Conservation (phyloP, 2,888 invertebrate genomes). For the Dynastes tityus region DNA sequence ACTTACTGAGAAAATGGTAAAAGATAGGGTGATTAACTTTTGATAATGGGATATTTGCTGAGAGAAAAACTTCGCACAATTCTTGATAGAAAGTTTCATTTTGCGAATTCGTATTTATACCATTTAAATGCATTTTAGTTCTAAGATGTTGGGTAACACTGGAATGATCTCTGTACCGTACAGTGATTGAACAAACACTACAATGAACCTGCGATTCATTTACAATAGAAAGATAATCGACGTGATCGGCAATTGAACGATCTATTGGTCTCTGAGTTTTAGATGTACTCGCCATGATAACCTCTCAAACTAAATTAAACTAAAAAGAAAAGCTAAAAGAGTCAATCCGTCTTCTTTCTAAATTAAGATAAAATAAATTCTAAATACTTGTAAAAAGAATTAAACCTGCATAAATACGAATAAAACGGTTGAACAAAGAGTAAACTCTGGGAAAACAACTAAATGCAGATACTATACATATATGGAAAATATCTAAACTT, state of each 20-base stretch:
- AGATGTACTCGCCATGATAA: neutral
- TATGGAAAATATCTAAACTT: no score
- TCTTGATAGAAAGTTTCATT: neutral
- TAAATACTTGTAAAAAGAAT: no score
- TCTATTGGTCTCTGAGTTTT: neutral
- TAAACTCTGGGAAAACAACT: no score
- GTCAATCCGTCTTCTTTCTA: neutral
- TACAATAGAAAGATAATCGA: neutral
- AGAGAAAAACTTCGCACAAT: neutral
- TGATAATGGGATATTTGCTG: neutral
- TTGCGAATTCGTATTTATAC: neutral
- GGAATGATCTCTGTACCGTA: neutral
- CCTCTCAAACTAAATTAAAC: neutral
- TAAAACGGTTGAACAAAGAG: no score
- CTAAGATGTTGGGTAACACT: constrained; percentile 4
- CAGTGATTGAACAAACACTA: neutral
- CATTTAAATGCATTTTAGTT: neutral
- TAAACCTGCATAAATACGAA: no score
- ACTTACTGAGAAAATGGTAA: neutral
- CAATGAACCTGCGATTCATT: neutral
- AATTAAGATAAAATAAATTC: no score
- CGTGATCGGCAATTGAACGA: neutral
- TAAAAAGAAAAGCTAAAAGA: neutral
- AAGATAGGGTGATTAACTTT: neutral
- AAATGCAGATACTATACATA: no score